Conservation (phyloP, 2,888 invertebrate genomes). For the Philereme transversata region DNA sequence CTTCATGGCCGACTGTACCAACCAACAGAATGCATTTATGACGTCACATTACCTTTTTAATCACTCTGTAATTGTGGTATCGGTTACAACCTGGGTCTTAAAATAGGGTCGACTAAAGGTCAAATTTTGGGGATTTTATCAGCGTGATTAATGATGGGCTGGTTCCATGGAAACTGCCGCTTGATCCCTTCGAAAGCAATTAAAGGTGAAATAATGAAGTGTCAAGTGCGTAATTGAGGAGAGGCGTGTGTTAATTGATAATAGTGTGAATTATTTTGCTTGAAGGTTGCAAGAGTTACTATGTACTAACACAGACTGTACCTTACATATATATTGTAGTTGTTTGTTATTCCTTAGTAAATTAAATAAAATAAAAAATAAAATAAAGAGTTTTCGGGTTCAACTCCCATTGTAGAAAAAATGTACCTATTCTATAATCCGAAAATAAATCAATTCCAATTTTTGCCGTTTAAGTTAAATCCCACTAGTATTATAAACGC, state of each 20-base stretch:
- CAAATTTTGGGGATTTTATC: conserved; percentile 41
- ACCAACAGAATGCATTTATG: neutral
- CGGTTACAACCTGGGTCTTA: conserved; percentile 11
- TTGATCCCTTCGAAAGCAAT: conserved; percentile 30
- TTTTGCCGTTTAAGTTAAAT: too few relatives aligned
- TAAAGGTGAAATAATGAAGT: conserved; percentile 33
- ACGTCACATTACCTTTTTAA: neutral
- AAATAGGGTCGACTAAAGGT: conserved; percentile 36
- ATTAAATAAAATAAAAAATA: too few relatives aligned
- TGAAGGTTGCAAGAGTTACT: too few relatives aligned
- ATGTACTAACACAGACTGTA: too few relatives aligned
- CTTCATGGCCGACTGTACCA: too few relatives aligned
- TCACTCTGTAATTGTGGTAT: conserved; percentile 5
- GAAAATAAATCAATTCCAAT: too few relatives aligned
- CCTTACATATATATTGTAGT: too few relatives aligned
- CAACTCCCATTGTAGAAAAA: too few relatives aligned
- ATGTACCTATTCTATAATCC: too few relatives aligned
- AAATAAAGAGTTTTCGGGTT: too few relatives aligned
- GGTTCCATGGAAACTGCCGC: conserved; percentile 27
- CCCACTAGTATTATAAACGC: too few relatives aligned
- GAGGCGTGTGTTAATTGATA: conserved; percentile 20
- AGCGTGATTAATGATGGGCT: conserved; percentile 40
- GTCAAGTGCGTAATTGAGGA: conserved; percentile 19
- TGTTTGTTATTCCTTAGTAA: too few relatives aligned
- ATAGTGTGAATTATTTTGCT: conserved; percentile 4